Percentiles rank a stretch among this genome's conserved stretches.
These are phyloP conservation scores for Discoglossus pictus DNA, from an alignment of 2,797 vertebrate genomes.

Conservation along the genomic window DNA sequence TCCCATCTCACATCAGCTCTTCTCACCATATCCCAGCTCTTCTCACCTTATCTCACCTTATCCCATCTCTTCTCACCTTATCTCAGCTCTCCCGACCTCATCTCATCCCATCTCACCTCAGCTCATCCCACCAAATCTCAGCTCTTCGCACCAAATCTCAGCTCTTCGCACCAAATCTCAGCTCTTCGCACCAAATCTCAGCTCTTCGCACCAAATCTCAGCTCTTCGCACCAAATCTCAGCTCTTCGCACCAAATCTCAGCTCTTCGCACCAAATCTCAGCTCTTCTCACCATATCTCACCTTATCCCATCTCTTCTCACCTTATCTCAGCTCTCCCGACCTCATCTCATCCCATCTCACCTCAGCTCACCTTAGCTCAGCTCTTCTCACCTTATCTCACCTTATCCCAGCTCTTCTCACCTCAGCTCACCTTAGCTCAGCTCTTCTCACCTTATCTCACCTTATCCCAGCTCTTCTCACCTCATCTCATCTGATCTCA, in stretches of 20 bases:
- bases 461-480: neutral
- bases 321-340: neutral
- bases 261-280: neutral
- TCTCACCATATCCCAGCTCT: neutral
- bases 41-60: neutral
- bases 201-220: neutral
- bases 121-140: neutral
- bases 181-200: neutral
- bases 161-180: neutral
- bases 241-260: neutral
- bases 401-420: neutral
- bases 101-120: neutral
- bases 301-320: neutral
- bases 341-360: neutral
- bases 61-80: neutral
- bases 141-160: neutral
- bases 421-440: neutral
- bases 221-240: neutral
- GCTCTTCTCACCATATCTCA: neutral
- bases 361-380: neutral
- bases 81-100: neutral
- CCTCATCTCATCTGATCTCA: neutral
- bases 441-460: neutral
- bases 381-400: neutral
- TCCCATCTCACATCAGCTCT: neutral